Percentiles rank a stretch among this genome's conserved stretches.
Conservation (phyloP, 2,888 invertebrate species). For the Phlogophora meticulosa region DNA sequence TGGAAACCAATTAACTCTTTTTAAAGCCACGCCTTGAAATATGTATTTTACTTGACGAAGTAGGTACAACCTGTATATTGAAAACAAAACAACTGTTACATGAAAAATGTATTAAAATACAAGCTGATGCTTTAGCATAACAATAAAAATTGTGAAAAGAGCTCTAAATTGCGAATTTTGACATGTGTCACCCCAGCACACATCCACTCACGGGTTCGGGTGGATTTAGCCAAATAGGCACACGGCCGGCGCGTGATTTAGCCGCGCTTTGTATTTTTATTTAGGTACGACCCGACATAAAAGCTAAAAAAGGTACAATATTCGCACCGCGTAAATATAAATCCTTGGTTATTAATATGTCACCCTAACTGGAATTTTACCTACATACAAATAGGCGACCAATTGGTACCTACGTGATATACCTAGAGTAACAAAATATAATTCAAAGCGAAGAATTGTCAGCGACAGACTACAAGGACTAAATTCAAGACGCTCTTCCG, state of each 20-base stretch:
- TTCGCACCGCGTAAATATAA: conserved; percentile 47
- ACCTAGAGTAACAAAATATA: background rate
- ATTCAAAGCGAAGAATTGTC: background rate
- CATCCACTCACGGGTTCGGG: conserved; percentile 72
- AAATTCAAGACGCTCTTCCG: background rate
- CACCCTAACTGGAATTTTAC: conserved; percentile 13
- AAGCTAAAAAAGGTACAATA: conserved; percentile 60
- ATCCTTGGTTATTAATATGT: conserved; percentile 51
- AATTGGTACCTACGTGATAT: no score
- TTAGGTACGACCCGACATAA: conserved; percentile 57
- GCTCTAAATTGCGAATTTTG: conserved; percentile 73
- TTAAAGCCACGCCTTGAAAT: background rate
- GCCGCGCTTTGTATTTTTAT: conserved; percentile 73
- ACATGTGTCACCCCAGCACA: conserved; percentile 74
- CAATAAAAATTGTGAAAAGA: conserved; percentile 53
- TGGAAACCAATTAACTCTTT: background rate
- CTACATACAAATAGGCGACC: background rate
- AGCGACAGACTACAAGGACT: no score
- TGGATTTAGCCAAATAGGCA: conserved; percentile 71
- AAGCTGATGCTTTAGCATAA: conserved; percentile 44
- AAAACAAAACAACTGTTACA: conserved; percentile 20
- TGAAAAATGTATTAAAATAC: conserved; percentile 27
- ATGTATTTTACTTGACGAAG: background rate
- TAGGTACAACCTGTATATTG: background rate
- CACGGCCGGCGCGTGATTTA: conserved; percentile 65